A percentile compares a stretch with the other conserved stretches of the same genome.
Evolutionary conservation across 1,140 invertebrate genomes (phyloP).

Genomic region (Bombus consobrinus): DNA sequence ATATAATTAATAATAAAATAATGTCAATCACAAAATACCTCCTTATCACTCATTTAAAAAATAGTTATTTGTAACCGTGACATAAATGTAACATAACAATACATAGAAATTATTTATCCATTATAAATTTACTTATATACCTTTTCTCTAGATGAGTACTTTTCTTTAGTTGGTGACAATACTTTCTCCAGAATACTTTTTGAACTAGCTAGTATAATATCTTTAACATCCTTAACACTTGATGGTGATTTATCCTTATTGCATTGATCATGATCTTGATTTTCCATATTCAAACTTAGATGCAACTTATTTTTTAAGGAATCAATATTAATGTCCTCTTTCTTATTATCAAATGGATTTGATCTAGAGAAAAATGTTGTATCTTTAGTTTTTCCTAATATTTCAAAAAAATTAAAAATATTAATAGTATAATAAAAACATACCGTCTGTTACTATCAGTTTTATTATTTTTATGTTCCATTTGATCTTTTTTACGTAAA

Average conservation of each 20-base stretch:
- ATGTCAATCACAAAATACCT: constrained; percentile 42
- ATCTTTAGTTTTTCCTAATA: not conserved
- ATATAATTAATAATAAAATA: constrained; percentile 36
- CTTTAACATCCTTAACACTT: constrained; percentile 88
- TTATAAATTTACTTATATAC: constrained; percentile 61
- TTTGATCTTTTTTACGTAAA: constrained; percentile 83
- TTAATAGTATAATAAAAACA: constrained; percentile 18
- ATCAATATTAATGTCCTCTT: constrained; percentile 78
- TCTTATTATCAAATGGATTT: constrained; percentile 81
- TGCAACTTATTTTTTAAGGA: constrained; percentile 79
- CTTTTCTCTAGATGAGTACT: constrained; percentile 81
- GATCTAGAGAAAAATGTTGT: constrained; percentile 66
- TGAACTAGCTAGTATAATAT: constrained; percentile 88
- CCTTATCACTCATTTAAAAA: constrained; percentile 21
- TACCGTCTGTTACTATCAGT: constrained; percentile 79
- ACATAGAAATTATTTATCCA: not conserved
- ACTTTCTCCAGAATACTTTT: constrained; percentile 92
- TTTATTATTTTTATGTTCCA: constrained; percentile 79
- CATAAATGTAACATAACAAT: not conserved
- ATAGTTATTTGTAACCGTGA: not conserved
- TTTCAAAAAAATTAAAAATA: not conserved
- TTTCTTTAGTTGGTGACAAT: constrained; percentile 89
- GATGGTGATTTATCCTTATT: constrained; percentile 82
- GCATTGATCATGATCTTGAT: constrained; percentile 76
- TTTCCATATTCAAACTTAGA: constrained; percentile 78